Base-by-base conservation (phyloP, 1,140 invertebrate genomes). In the Trichoplusia ni region DNA sequence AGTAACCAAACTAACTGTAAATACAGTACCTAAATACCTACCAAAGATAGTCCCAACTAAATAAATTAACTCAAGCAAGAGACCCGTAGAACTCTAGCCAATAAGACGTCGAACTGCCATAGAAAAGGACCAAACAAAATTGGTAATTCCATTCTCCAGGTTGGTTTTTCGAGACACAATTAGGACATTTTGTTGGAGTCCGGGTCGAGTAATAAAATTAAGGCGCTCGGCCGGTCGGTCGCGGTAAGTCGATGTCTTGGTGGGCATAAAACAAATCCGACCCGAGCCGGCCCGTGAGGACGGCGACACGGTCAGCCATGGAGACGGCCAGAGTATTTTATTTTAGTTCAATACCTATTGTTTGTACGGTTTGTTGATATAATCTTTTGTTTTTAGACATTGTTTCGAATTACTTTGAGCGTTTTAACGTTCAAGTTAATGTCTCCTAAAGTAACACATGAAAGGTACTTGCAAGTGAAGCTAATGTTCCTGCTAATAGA, bases 201-300 rank as follows among this genome's bases (percentile, higher is more conserved):
- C 79, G 77, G 76, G 73, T 79, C 78, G 68, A 75, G 85, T 90
- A 90, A 90, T 90, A 90, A 88, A 90, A 90, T 90, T 90, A 90
- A 87, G 85, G 79, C 80, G 79, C 68, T 74, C 74, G 82, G 73
- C 73, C 77, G 69, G 54, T 62, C 75, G 74, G 79, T 77, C 76
- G 72, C 77, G 76, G 86, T 81, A 79, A 84, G 84, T 84, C 82
- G 79, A 76, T 79, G 83, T 79, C 80, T 86, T 84, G 71, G 78
- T 73, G 77, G 73, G 77, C 85, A 80, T 90, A 90, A 88, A 90
- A 90, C 82, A 90, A 90, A 90, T 90, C 87, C 87, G 72, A 66
- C 71, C 62, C 60, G 71, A 65, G 65, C 75, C 76, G 72, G 64
- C 66, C 78, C 68, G 67, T 76, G 72, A 67, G 79, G 64, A 40